Conservation (phyloP, 1,140 invertebrate species). For the Aphis craccivora region DNA sequence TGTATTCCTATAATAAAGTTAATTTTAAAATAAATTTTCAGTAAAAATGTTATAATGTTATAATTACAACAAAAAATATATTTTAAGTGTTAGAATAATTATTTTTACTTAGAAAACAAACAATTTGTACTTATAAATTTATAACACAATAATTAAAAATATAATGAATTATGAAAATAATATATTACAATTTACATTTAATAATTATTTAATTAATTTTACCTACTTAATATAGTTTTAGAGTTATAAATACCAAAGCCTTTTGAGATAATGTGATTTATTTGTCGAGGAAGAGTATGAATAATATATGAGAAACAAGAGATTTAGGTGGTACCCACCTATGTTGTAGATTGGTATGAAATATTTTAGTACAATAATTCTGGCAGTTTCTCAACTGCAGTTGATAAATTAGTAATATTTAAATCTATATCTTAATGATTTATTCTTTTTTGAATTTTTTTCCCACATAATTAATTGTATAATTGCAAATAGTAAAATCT, state of each 20-base stretch:
- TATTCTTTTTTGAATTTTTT: no score
- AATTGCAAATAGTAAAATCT: not conserved
- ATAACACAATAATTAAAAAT: not conserved
- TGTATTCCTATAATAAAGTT: not conserved
- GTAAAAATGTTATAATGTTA: not conserved
- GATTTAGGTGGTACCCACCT: not conserved
- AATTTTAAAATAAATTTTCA: not conserved
- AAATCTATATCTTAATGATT: no score
- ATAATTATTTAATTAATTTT: not conserved
- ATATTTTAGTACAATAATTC: not conserved
- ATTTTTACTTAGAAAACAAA: not conserved
- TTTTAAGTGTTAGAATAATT: not conserved
- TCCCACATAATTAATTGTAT: not conserved
- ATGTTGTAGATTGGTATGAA: not conserved
- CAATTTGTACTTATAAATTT: not conserved
- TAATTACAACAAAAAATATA: not conserved
- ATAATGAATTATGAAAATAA: not conserved
- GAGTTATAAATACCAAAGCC: not conserved
- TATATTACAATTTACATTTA: no score
- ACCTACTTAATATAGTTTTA: not conserved
- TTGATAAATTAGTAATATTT: not conserved
- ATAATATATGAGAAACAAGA: not conserved
- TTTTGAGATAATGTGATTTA: not conserved
- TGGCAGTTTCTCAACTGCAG: not conserved
- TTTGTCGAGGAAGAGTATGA: not conserved